phyloP scores from a whole-genome alignment of 2,888 invertebrate species.

The Erpobdella octoculata region DNA sequence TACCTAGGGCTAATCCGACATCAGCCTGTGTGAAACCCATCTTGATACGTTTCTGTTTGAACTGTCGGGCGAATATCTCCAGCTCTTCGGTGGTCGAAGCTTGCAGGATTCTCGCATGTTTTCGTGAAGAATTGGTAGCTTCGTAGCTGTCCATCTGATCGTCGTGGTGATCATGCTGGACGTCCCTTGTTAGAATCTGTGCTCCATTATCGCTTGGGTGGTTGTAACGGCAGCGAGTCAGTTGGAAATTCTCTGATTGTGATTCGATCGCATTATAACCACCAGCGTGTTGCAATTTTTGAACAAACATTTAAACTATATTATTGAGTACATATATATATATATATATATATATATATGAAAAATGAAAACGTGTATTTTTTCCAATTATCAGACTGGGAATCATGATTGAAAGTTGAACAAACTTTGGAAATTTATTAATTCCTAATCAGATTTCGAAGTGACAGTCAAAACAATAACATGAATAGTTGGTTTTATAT shows the following conservation, averaged over 20 bases:
- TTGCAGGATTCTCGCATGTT: not conserved
- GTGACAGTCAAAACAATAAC: too few relatives aligned
- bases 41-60: constrained; percentile 97
- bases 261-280: not conserved
- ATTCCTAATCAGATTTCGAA: too few relatives aligned
- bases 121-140: not conserved
- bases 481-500: too few relatives aligned
- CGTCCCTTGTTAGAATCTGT: not conserved
- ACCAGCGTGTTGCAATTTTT: constrained; percentile 1
- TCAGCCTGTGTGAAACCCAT: constrained; percentile 97
- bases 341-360: too few relatives aligned
- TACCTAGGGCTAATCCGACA: constrained; percentile 93
- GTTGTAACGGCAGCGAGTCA: not conserved
- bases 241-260: not conserved
- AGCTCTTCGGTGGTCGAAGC: constrained; percentile 94
- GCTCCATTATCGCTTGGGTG: not conserved
- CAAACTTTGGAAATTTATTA: too few relatives aligned
- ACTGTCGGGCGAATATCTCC: constrained; percentile 97
- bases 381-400: too few relatives aligned
- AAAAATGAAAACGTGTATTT: too few relatives aligned
- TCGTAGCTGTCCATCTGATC: not conserved
- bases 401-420: too few relatives aligned
- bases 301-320: not conserved
- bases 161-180: not conserved
- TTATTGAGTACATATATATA: not conserved